Percentiles rank a stretch among this genome's conserved stretches.
These are phyloP conservation scores for Drosophila cardini DNA, from an alignment of 1,140 invertebrate genomes.

Conservation along the genomic window DNA sequence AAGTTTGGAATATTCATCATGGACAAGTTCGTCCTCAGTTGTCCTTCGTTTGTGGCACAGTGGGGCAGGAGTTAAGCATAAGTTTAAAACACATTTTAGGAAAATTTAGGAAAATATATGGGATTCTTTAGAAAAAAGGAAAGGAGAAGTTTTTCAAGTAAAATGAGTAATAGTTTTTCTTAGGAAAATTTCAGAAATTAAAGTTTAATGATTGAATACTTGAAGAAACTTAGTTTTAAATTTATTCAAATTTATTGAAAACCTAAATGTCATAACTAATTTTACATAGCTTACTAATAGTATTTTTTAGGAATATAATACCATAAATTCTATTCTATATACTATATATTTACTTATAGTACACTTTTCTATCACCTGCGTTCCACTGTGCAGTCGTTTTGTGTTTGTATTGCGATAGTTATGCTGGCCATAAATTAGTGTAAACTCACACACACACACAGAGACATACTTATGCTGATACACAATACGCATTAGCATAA, in stretches of 20 bases:
- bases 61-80: neutral
- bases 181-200: too few relatives aligned
- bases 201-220: too few relatives aligned
- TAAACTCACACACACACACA: constrained; percentile 43
- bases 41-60: constrained; percentile 45
- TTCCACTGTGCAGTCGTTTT: constrained; percentile 49
- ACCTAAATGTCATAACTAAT: too few relatives aligned
- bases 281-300: too few relatives aligned
- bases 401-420: constrained; percentile 66
- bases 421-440: constrained; percentile 78
- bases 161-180: too few relatives aligned
- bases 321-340: too few relatives aligned
- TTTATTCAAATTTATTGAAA: too few relatives aligned
- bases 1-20: constrained; percentile 65
- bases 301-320: too few relatives aligned
- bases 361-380: neutral
- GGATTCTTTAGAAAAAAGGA: too few relatives aligned
- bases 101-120: neutral
- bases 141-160: too few relatives aligned
- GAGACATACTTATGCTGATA: constrained; percentile 21
- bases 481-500: constrained; percentile 53
- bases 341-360: too few relatives aligned
- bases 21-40: constrained; percentile 46
- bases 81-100: neutral
- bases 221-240: too few relatives aligned